Evolutionary conservation across 2,113 vertebrate species (phyloP).

Genomic region (Seriola dumerili): DNA sequence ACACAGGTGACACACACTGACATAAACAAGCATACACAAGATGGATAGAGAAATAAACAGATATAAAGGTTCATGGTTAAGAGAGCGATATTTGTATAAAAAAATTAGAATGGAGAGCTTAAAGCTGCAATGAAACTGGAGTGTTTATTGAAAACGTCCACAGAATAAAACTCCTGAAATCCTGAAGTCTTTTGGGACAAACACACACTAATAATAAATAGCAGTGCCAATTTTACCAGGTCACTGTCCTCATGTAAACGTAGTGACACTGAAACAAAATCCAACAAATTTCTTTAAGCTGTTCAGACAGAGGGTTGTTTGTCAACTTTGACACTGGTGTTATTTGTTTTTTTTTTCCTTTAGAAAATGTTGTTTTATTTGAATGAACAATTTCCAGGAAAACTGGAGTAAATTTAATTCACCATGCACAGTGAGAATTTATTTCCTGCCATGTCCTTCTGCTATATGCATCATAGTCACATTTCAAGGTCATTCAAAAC

Average conservation of each 20-base stretch:
- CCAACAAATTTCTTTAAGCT: not conserved
- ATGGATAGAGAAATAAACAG: not conserved
- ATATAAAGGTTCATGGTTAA: not conserved
- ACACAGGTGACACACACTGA: not conserved
- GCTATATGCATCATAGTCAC: not conserved
- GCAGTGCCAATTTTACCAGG: not conserved
- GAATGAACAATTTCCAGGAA: not conserved
- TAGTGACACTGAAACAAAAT: not conserved
- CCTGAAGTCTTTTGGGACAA: not conserved
- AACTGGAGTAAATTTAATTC: not conserved
- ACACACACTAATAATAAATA: slow-evolving; percentile 10
- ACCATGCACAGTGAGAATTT: not conserved
- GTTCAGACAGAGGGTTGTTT: not conserved
- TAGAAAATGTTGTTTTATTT: not conserved
- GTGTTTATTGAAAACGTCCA: not conserved
- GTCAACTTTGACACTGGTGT: not conserved
- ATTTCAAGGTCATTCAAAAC: not conserved
- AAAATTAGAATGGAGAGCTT: not conserved
- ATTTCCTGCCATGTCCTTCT: not conserved
- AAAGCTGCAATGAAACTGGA: not conserved
- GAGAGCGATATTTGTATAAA: not conserved
- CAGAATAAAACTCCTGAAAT: not conserved
- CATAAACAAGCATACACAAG: not conserved
- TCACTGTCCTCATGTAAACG: not conserved
- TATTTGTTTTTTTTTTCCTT: not conserved